phyloP scores from a whole-genome alignment of 2,888 invertebrate genomes.

The Erebia palarica region DNA sequence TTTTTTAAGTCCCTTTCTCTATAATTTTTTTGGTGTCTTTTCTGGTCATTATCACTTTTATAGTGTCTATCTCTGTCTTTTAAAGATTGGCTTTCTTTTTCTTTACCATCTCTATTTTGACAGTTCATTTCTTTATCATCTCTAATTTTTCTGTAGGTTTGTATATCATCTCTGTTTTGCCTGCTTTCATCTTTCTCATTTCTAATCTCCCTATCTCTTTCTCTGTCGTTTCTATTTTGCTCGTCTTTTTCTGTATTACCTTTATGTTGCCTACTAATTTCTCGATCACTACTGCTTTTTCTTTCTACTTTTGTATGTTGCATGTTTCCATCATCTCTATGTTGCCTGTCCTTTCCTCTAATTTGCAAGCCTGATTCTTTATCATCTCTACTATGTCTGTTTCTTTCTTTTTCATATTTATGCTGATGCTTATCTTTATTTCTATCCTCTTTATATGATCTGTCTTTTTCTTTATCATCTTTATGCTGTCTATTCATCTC shows the following conservation, averaged over 20 bases:
- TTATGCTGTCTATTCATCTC: slow-evolving; percentile 36
- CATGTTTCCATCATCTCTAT: not conserved
- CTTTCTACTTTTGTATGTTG: not conserved
- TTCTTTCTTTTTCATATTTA: slow-evolving; percentile 35
- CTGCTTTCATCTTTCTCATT: slow-evolving; percentile 37
- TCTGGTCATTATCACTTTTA: slow-evolving; percentile 23
- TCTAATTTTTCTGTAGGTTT: slow-evolving; percentile 53
- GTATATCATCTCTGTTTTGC: slow-evolving; percentile 48
- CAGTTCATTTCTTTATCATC: slow-evolving; percentile 44
- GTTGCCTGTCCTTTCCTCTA: not conserved
- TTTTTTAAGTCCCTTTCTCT: slow-evolving; percentile 47
- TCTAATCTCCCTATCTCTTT: slow-evolving; percentile 1
- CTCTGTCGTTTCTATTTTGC: not conserved
- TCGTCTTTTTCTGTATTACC: not conserved
- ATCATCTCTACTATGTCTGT: slow-evolving; percentile 17
- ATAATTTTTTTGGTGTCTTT: slow-evolving; percentile 28
- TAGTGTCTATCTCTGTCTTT: slow-evolving; percentile 31
- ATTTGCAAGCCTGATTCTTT: not conserved
- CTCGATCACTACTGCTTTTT: not conserved
- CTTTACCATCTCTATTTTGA: slow-evolving; percentile 22
- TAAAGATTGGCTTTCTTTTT: slow-evolving; percentile 17
- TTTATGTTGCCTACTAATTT: not conserved
- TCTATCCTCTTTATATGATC: slow-evolving; percentile 20
- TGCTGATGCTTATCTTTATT: slow-evolving; percentile 30
- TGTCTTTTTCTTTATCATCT: slow-evolving; percentile 32